Base-by-base conservation (phyloP, 2,113 vertebrate species). In the Neotoma lepida region DNA sequence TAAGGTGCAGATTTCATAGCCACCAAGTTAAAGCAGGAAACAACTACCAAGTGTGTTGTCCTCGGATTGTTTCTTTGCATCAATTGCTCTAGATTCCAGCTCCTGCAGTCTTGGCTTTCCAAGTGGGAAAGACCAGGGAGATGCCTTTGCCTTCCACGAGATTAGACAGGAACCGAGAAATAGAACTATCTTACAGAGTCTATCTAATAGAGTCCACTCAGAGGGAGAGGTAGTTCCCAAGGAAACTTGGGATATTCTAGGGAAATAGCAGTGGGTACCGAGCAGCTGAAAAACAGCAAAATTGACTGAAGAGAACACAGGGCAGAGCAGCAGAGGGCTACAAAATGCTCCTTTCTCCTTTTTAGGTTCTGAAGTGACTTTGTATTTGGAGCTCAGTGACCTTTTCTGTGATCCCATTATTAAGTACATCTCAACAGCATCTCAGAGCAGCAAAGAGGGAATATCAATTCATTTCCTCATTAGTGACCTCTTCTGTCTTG, bases 351-450 rank as follows among this genome's bases (percentile, higher is more conserved):
- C 17, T 56, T 80, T 78, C 66, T 89, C 44, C 54, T 61, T 18
- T 9, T 24, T 20, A 66, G 20, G 6, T 88, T 90, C 46, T 88
- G 81, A 71, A 88, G 61, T 86, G 66, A 86, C 56, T 58, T 81
- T 93, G 44, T 85, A 86, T 86, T 95, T 90, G 61, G 84, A 92
- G n/a, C 30, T 81, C 88, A 91, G 71, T 92, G 63, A 92, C 78
- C 56, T 96, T 92, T 94, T 39, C 20, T 70, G 82, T 58, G 71
- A 94, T 88, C 39, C 28, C 18, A 76, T 92, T 96, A 93, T 96
- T 86, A 95, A 96, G 90, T 90, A 94, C 46, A 81, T 80, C 76
- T 95, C 90, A 92, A 81, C 58, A 92, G 81, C 6, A 81, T 63
- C 64, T 95, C 73, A 64, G 33, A 87, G 61, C 51, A 71, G 84